Conservation (phyloP, 2,113 vertebrate species). For the Heterochromis multidens region DNA sequence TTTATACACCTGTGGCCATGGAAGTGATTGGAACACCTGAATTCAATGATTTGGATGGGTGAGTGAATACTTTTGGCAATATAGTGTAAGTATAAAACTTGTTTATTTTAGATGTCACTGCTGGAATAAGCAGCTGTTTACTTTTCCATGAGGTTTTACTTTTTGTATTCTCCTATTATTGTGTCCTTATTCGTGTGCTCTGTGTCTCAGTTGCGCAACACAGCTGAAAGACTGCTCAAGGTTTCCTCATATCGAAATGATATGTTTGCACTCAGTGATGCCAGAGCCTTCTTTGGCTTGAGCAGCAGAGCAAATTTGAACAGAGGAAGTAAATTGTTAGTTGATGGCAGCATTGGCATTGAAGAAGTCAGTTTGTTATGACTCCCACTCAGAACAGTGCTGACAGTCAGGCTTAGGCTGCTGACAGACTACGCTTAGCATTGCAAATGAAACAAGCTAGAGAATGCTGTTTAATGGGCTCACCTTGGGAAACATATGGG, state of each 20-base stretch:
- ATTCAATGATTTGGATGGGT: no score
- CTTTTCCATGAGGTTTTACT: no score
- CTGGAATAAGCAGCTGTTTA: no score
- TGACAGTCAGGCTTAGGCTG: slow-evolving; percentile 33
- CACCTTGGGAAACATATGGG: not conserved
- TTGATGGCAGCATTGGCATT: slow-evolving; percentile 22
- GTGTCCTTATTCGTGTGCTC: not conserved
- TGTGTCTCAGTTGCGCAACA: not conserved
- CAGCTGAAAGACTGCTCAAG: not conserved
- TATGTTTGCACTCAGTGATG: slow-evolving; percentile 21
- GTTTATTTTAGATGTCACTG: no score
- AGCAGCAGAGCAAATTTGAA: slow-evolving; percentile 39
- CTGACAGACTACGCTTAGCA: slow-evolving; percentile 35
- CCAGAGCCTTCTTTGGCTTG: slow-evolving; percentile 13
- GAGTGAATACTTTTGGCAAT: no score
- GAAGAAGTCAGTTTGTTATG: slow-evolving; percentile 35
- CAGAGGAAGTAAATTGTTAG: slow-evolving; percentile 40
- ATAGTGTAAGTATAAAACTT: no score
- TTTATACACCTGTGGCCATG: no score
- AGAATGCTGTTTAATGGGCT: not conserved
- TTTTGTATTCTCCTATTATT: no score
- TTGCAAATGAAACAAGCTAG: slow-evolving; percentile 30
- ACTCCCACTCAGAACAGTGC: slow-evolving; percentile 20
- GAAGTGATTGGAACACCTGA: no score
- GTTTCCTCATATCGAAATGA: not conserved